A percentile compares a stretch with the other conserved stretches of the same genome.
Conservation (phyloP, 2,113 vertebrate species). For the Pteronura brasiliensis region DNA sequence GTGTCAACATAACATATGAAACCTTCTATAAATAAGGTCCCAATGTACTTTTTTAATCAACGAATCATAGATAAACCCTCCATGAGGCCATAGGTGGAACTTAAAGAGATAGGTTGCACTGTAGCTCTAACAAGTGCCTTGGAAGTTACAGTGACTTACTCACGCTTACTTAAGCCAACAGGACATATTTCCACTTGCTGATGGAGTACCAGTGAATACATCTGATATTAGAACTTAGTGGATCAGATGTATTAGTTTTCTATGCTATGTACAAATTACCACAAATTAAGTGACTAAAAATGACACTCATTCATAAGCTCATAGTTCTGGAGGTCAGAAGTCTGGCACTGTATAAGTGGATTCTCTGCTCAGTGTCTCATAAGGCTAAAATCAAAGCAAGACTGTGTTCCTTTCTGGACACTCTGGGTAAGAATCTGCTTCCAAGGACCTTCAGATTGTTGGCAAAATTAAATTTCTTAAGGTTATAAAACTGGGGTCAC, state of each 20-base stretch:
- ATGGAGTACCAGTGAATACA: not conserved
- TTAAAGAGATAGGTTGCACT: not conserved
- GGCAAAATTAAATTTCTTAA: not conserved
- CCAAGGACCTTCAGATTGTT: not conserved
- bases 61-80: not conserved
- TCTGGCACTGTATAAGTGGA: not conserved
- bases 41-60: not conserved
- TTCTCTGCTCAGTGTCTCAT: not conserved
- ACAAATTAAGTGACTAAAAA: not conserved
- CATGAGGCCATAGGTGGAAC: not conserved
- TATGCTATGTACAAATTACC: not conserved
- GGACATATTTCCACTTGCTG: not conserved
- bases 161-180: not conserved
- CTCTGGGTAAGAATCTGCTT: not conserved
- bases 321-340: not conserved
- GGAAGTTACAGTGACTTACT: not conserved
- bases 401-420: not conserved
- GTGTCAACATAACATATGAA: not conserved
- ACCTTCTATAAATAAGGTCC: not conserved
- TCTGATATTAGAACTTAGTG: not conserved
- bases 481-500: not conserved
- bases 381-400: not conserved
- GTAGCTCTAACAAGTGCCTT: not conserved
- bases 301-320: not conserved
- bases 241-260: not conserved